Evolutionary conservation across 2,888 invertebrate genomes (phyloP), one percentile per base, ranked within the genome.

Genomic region (Lapara coniferarum): DNA sequence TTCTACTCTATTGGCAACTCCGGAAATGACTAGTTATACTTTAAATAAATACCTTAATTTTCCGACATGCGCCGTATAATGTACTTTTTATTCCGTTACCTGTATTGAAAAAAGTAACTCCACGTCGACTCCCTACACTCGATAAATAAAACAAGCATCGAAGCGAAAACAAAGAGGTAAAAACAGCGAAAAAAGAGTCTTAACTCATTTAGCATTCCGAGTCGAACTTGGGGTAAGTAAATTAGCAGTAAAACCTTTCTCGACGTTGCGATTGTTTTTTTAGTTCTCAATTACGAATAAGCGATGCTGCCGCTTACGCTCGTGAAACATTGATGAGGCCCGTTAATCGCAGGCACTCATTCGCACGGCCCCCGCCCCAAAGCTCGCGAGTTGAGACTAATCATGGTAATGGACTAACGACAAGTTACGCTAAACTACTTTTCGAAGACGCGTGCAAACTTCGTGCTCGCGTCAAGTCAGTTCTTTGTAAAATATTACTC

Each of bases 381-480:
- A 71, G 71, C 83, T 76, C 72, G 70, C 77, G 78, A 85, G 87
- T 89, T 73, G 70, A 76, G 78, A 85, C 87, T 89, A 90, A 91
- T 92, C 89, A 88, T 82, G 75, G 83, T 91, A 91, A 92, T 91
- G 88, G 92, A 90, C 85, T 87, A 89, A 89, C 88, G 86, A 89
- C 88, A 89, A 89, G 86, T 89, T 87, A 82, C 77, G 73, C 72
- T 75, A 77, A 87, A 87, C 85, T 86, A 83, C 81, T 80, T 73
- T 76, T 74, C 71, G 73, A 71, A 70, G 75, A 75, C 71, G 74
- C 69, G 72, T 76, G 74, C 77, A 78, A 87, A 87, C 84, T 87
- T 80, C 59, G 70, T 71, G 72, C 76, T 75, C 72, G 70, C 70
- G 66, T 73, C 71, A 73, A 78, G 76, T 74, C 73, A 77, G 70